These are phyloP conservation scores for Electrophaes corylata DNA, from an alignment of 2,888 invertebrate species.

Conservation along the genomic window DNA sequence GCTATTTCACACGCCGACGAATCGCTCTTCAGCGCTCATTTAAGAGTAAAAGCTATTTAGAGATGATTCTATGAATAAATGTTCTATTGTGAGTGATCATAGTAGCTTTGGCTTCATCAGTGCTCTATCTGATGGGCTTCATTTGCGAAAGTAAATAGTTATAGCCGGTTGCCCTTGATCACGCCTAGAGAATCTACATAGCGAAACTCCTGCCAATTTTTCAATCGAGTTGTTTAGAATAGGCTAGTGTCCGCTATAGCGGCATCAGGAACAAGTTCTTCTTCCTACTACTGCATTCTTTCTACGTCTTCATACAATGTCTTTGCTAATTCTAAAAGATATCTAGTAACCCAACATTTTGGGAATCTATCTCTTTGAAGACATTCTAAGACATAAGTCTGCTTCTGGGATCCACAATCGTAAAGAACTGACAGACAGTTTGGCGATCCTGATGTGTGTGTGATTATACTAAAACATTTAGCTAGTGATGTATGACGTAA, in stretches of 20 bases:
- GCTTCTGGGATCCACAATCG: neutral
- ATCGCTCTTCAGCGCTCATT: conserved; percentile 36
- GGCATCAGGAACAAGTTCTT: neutral
- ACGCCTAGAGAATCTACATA: neutral
- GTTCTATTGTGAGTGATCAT: conserved; percentile 26
- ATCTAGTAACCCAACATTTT: neutral
- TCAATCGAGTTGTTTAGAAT: conserved; percentile 2
- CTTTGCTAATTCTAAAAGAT: neutral
- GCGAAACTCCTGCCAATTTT: conserved; percentile 7
- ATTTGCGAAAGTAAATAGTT: conserved; percentile 8
- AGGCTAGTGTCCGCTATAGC: neutral
- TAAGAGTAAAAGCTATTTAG: conserved; percentile 37
- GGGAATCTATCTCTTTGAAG: neutral
- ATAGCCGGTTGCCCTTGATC: conserved; percentile 11
- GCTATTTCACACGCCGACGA: conserved; percentile 43
- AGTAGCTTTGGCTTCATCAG: conserved; percentile 23
- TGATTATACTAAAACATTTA: conserved; percentile 5
- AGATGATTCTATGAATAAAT: conserved; percentile 28
- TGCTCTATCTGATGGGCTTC: conserved; percentile 27
- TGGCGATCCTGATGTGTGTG: conserved; percentile 1
- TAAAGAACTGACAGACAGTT: conserved; percentile 4
- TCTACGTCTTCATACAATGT: neutral
- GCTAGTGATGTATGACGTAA: conserved; percentile 16
- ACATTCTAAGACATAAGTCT: neutral
- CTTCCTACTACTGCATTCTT: neutral